Base-by-base conservation (phyloP, 2,888 invertebrate species). In the Gordius sp. region DNA sequence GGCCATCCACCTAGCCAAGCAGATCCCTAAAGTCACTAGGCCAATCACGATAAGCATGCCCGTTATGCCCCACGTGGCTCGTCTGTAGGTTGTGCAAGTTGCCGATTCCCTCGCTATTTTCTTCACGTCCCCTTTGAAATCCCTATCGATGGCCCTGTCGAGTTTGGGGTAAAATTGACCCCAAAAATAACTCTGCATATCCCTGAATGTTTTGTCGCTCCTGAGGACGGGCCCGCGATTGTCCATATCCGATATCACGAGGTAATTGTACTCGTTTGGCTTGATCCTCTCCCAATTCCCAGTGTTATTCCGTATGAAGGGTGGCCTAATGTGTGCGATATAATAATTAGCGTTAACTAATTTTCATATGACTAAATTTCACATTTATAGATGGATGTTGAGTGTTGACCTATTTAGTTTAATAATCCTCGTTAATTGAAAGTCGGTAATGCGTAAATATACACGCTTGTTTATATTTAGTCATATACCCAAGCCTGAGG, bases 151-250 rank as follows among this genome's bases (percentile, higher is more conserved):
- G 4, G 8, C 16, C 23, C 20, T 47, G n/a, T 47, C 47, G 4
- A 47, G 20, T 18, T 47, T 20, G 4, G 47, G 47, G 20, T 47
- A 47, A 20, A 47, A 47, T n/a, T 47, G 8, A 23, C 20, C 47
- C 47, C 47, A 47, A 47, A 47, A 47, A 23, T n/a, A 47, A 23
- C 47, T 47, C 20, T 47, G 47, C 47, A 47, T 47, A 47, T 13
- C 47, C 47, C 20, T 47, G 47, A n/a, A 47, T n/a, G 4, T 23
- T n/a, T 20, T 8, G 13, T 47, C 20, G 20, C 20, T 8, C n/a
- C 23, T n/a, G 8, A 47, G 47, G 4, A 47, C 20, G 4, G 47
- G 47, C 4, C 47, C 47, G 8, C n/a, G 8, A 4, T 20, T 20
- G 8, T 23, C 47, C 47, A 47, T 47, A 47, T 47, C 47, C 47